Base-by-base conservation (phyloP, 2,888 invertebrate species). In the Drosophila eohydei region DNA sequence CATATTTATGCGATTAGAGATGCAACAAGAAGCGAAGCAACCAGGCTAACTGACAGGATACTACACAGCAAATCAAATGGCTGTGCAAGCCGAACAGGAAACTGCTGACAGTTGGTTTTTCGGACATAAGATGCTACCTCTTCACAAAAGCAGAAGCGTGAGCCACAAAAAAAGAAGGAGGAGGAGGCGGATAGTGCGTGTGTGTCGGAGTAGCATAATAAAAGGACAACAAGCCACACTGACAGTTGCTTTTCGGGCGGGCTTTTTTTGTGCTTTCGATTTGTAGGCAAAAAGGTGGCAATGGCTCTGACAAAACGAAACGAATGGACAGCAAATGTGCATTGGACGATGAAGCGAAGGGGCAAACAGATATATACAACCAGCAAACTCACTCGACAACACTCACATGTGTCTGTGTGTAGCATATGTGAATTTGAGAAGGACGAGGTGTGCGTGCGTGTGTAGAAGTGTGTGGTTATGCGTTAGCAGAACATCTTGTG, bases 1-100 rank as follows among this genome's bases (percentile, higher is more conserved):
- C 90, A 88, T 75, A 90, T 90, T 85, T 84, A 88, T 84, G 77
- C 88, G 89, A 89, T 89, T 85, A 84, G 88, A 89, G 88, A 82
- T 84, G 84, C 90, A 88, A 86, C 86, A 76, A 74, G 87, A 78
- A 76, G 64, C 43, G 65, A 78, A 76, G 64, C 43, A 66, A 46
- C 55, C 70, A 50, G 59, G 55, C 38, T 40, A 40, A 54, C 59
- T 65, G 64, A 78, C 73, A 85, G 67, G 69, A 74, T 67, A 78
- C 50, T 34, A 21, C 32, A 71, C 75, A 71, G 61, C 66, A 69
- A 71, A 75, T 78, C 75, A 73, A 64, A 64, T 81, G 66, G 44
- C 58, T 67, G 56, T 30, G 56, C 32, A 32, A 60, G 46, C 56
- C 44, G 38, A 57, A 69, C 28, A 34, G 66, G 66, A 89, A 89